Conservation (phyloP, 2,113 vertebrate genomes). For the Abramis brama region DNA sequence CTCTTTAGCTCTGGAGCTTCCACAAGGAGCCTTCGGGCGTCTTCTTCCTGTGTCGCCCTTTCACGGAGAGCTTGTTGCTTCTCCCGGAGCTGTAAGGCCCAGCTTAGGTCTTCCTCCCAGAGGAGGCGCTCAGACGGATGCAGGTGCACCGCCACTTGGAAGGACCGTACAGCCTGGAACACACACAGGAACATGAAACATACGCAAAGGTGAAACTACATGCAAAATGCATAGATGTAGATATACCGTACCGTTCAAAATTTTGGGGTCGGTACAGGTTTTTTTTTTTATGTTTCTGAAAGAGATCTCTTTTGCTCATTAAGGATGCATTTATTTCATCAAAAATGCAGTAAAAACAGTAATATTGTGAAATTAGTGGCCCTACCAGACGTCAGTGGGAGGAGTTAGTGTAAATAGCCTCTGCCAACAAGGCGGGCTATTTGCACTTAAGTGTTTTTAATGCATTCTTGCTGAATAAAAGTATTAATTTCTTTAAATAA, state of each 20-base stretch:
- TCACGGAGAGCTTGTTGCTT: conserved; percentile 75
- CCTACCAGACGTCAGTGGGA: no score
- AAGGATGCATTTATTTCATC: neutral
- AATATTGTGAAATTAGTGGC: neutral
- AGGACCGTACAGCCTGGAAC: conserved; percentile 88
- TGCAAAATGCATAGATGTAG: no score
- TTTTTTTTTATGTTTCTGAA: no score
- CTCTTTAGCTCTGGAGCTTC: conserved; percentile 79
- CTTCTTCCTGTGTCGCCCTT: conserved; percentile 66
- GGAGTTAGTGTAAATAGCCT: no score
- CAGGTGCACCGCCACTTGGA: conserved; percentile 89
- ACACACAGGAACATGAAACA: neutral
- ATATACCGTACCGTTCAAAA: neutral
- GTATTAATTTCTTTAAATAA: no score
- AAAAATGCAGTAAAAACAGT: neutral
- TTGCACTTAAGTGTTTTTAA: no score
- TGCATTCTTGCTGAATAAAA: no score
- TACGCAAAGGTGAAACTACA: neutral
- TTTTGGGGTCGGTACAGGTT: no score
- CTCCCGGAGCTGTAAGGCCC: conserved; percentile 82
- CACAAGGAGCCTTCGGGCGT: conserved; percentile 62
- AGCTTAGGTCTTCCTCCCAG: conserved; percentile 92
- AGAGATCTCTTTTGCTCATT: no score
- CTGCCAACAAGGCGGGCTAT: no score
- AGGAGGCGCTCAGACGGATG: conserved; percentile 84